Evolutionary conservation across 2,113 vertebrate species (phyloP).

Genomic region (Murina feae): DNA sequence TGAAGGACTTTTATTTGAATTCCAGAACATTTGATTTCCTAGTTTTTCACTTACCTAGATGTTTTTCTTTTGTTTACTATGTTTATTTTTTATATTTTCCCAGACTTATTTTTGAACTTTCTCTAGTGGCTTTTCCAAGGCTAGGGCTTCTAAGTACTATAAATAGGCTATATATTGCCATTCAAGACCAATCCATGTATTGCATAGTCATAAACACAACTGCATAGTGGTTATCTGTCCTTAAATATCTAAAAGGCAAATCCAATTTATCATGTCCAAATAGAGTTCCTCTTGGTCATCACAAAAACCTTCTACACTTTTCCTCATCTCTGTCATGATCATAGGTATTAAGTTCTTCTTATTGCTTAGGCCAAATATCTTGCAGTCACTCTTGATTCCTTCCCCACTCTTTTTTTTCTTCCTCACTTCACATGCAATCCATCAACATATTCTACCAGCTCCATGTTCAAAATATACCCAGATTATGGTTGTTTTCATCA

Average conservation of each 20-base stretch:
- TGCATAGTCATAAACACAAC: neutral
- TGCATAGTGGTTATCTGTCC: neutral
- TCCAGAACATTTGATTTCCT: neutral
- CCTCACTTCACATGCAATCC: neutral
- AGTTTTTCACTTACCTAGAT: neutral
- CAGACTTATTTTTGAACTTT: neutral
- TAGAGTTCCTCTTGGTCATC: neutral
- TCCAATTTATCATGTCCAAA: neutral
- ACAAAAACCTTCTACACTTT: neutral
- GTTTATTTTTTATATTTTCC: neutral
- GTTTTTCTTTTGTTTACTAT: neutral
- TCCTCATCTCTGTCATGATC: neutral
- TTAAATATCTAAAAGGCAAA: neutral
- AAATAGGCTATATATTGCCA: neutral
- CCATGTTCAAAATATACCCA: neutral
- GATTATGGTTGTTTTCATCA: neutral
- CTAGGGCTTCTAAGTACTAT: neutral
- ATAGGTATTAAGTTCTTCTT: neutral
- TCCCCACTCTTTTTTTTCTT: neutral
- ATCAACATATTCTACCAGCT: neutral
- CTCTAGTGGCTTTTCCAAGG: neutral
- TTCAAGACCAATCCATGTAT: neutral
- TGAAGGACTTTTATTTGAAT: neutral
- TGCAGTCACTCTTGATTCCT: neutral
- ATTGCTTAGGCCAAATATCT: neutral